Evolutionary conservation across 2,797 vertebrate species (phyloP).

Genomic region (Morus bassanus): DNA sequence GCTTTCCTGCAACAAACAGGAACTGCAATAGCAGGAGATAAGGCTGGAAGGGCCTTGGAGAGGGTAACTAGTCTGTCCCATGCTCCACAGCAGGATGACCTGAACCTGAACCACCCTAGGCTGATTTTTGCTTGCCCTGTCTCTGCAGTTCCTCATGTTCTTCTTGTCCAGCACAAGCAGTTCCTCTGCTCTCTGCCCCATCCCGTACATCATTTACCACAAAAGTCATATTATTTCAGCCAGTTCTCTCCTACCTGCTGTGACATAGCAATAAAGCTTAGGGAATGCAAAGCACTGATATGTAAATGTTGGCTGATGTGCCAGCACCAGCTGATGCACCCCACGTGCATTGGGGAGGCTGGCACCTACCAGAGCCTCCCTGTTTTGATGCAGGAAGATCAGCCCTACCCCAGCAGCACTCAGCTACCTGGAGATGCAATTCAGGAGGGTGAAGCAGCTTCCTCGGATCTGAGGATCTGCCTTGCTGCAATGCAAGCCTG

Average conservation of each 20-base stretch:
- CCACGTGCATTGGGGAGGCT: background rate
- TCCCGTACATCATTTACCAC: background rate
- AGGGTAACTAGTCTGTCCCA: background rate
- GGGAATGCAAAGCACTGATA: background rate
- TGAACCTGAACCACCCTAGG: background rate
- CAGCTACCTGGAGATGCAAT: background rate
- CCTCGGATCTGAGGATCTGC: background rate
- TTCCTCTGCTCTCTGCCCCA: background rate
- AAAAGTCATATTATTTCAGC: background rate
- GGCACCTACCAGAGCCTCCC: background rate
- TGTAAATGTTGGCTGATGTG: background rate
- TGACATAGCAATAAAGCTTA: background rate
- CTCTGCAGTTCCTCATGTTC: background rate
- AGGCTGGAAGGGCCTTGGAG: background rate
- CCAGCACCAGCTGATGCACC: background rate
- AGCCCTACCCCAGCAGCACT: background rate
- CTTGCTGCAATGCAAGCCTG: background rate
- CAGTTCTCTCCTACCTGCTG: background rate
- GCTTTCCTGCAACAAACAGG: background rate
- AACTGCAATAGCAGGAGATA: background rate
- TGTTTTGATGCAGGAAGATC: background rate
- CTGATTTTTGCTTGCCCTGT: background rate
- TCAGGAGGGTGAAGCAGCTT: background rate
- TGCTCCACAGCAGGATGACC: background rate
- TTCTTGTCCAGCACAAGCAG: background rate